Base-by-base conservation (phyloP, 2,797 vertebrate species). In the Zonotrichia albicollis region DNA sequence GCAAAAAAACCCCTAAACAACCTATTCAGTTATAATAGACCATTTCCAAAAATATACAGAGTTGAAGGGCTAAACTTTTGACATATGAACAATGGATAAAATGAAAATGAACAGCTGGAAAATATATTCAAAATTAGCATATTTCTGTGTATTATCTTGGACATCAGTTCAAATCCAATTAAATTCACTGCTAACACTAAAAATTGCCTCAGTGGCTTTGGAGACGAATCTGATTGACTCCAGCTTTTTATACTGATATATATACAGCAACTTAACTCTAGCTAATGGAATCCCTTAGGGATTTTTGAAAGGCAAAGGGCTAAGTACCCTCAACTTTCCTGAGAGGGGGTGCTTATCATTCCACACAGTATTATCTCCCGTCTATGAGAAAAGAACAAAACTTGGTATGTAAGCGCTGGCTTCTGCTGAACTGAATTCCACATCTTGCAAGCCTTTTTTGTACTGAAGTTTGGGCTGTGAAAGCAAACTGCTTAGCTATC, bases 151-250 rank as follows among this genome's bases (percentile, higher is more conserved):
- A 80, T 74, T 81, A 14, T 90, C 54, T 89, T 54, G 19, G 71
- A 30, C 79, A 82, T 66, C 36, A 70, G 23, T 79, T 87, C 78
- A 87, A 95, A 94, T 61, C 19, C n/a, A 82, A 83, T 80, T 92
- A 84, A 79, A 85, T 73, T 80, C 51, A 80, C n/a, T 76, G 29
- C 11, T 84, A 85, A 74, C 30, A 82, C 36, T 94, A 87, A 79
- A 68, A 91, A 82, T 84, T 75, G 62, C 46, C 91, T 89, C 66
- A 94, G 67, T 34, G 40, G 16, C 40, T 89, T 89, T 84, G 58
- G 78, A 60, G 36, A 84, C 64, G 21, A 89, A 48, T 46, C 75
- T 79, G 82, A 46, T 26, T 58, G 64, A 51, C 71, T 94, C 54
- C 46, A 81, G 40, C 48, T 89, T 70, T 75, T 84, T 67, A 73